Base-by-base conservation (phyloP, 2,888 invertebrate species). In the Candidula unifasciata region DNA sequence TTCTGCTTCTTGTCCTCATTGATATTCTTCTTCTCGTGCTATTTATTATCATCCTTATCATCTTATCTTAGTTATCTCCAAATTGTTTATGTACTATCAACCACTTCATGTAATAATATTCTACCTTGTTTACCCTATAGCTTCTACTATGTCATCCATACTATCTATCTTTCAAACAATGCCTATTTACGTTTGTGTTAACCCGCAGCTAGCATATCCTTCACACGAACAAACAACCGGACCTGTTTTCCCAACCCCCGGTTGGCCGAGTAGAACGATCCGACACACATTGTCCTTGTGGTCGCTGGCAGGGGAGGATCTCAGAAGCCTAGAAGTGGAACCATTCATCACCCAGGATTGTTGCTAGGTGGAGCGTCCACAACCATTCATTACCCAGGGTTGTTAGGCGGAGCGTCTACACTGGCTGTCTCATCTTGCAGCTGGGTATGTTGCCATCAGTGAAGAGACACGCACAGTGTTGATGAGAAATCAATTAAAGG, bases 211-310 rank as follows among this genome's bases (percentile, higher is more conserved):
- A 44, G 44, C 13, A 44, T 44, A 1, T 44, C 44, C 13, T 1
- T 44, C 44, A 74, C 13, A 74, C 44, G 10, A 3, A 0, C 18
- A 73, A 13, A 73, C 0, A 37, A 44, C 16, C 68, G 71, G 35
- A 88, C 88, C 88, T 86, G 91, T 90, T 86, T 91, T 91, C 0
- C 91, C 91, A 5, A 91, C 91, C 0, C 90, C 90, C 18, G 90
- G 87, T 35, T 86, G 85, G 52, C 91, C 91, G 6, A 91, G 86
- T 13, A 91, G 37, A 5, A 89, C 91, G 66, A 91, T 89, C 80
- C 87, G 88, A 82, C 90, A 91, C 2, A 78, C 73, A 54, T 82
- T 76, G 37, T 88, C 88, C 74, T 85, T 86, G 18, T 37, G 64
- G 54, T 87, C 88, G 27, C 21, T 35, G 16, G 84, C 83, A 64